These are phyloP conservation scores for Serranus cabrilla DNA, from an alignment of 2,797 vertebrate species.

Conservation along the genomic window DNA sequence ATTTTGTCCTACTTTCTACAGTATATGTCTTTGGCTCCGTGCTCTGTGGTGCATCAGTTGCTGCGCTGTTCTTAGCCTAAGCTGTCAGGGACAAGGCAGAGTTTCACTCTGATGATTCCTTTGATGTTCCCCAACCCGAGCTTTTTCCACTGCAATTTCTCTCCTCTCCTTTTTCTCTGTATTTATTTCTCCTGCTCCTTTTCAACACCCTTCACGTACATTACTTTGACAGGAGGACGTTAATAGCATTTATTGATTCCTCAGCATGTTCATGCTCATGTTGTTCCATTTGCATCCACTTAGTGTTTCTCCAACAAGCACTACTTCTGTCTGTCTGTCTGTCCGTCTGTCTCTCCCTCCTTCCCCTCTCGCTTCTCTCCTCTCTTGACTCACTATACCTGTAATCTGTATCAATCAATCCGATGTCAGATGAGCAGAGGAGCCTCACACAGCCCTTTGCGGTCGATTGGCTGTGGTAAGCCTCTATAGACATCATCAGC, in stretches of 20 bases:
- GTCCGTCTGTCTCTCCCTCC: slow-evolving; percentile 1
- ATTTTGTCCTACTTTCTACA: slow-evolving; percentile 75
- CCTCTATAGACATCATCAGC: slow-evolving; percentile 52
- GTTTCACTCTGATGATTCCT: slow-evolving; percentile 74
- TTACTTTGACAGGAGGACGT: slow-evolving; percentile 49
- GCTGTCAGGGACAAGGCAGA: slow-evolving; percentile 77
- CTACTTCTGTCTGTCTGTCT: slow-evolving; percentile 1
- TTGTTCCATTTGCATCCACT: slow-evolving; percentile 53
- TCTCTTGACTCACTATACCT: slow-evolving; percentile 27
- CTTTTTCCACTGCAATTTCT: slow-evolving; percentile 44
- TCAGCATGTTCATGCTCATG: slow-evolving; percentile 23
- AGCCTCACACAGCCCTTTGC: slow-evolving; percentile 35
- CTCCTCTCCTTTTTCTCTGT: slow-evolving; percentile 22
- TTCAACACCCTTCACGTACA: slow-evolving; percentile 20
- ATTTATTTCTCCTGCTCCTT: slow-evolving; percentile 20
- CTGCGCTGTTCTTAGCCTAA: slow-evolving; percentile 72
- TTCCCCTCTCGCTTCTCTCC: background rate
- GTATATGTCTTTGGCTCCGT: slow-evolving; percentile 63
- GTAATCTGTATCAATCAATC: slow-evolving; percentile 64
- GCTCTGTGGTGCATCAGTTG: slow-evolving; percentile 67
- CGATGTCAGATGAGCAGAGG: slow-evolving; percentile 41
- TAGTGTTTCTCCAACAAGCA: slow-evolving; percentile 32
- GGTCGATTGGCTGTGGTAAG: slow-evolving; percentile 29
- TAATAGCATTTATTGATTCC: slow-evolving; percentile 61
- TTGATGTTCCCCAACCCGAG: slow-evolving; percentile 68